Evolutionary conservation across 64 coral and sea anemone species (phyloP).

Genomic region (Stichodactyla mertensii): DNA sequence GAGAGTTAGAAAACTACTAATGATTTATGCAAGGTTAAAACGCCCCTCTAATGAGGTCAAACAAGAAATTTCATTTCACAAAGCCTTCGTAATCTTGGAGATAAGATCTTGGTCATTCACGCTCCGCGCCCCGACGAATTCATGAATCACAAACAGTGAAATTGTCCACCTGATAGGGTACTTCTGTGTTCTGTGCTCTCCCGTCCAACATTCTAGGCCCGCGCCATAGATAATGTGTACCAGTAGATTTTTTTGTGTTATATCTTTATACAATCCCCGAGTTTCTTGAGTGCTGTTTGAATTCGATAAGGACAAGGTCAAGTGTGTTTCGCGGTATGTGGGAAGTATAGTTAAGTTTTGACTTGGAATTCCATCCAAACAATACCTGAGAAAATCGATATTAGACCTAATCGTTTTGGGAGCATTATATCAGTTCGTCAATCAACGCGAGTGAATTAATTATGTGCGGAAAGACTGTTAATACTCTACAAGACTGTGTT

Average conservation of each 20-base stretch:
- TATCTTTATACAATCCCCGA: background rate
- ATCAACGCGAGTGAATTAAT: too few relatives aligned
- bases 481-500: too few relatives aligned
- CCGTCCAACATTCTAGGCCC: background rate
- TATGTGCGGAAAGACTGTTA: too few relatives aligned
- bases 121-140: background rate
- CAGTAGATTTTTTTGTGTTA: background rate
- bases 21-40: background rate
- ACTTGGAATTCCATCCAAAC: background rate
- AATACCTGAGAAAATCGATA: background rate
- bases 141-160: background rate
- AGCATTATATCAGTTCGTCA: background rate
- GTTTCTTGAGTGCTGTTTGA: background rate
- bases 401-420: background rate
- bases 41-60: background rate
- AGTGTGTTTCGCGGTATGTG: background rate
- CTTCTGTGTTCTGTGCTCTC: too few relatives aligned
- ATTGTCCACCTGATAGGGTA: background rate
- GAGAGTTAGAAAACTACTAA: background rate
- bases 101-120: background rate
- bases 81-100: background rate
- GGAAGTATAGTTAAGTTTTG: background rate
- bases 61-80: background rate
- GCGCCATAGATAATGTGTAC: background rate
- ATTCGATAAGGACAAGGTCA: conserved; percentile 4